Evolutionary conservation across 1,140 invertebrate species (phyloP), one percentile per base, ranked within the genome.

Genomic region (Drosophila tani): DNA sequence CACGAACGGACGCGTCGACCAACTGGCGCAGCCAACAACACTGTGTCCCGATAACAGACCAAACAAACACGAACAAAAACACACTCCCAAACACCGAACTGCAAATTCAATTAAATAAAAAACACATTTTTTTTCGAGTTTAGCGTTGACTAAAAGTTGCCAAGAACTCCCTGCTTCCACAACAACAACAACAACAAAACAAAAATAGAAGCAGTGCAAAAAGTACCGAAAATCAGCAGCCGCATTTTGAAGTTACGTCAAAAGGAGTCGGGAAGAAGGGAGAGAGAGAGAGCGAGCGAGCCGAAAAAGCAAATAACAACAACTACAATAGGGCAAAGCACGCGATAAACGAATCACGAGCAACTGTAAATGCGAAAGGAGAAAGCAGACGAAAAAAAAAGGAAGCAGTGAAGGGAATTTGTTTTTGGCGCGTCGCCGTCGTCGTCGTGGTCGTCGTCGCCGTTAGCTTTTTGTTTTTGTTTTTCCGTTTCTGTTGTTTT

Each of bases 201-300:
- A 46, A 38, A 2, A n/a, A 8, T 9, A 12, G 2, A 43, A 27
- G 11, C 14, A 46, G 29, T 55, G 67, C 27, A 27, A 49, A 41
- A 47, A 40, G 12, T 5, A 46, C 68, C 24, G 43, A 64, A 46
- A 49, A 29, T 40, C 49, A 66, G 73, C 67, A 57, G 55, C 53
- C 41, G 46, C 47, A 76, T 65, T 76, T 76, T 67, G 73, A 80
- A 88, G 83, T 86, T 86, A 86, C 82, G 82, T 86, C 82, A 86
- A 85, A 82, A 79, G 71, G 58, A 79, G 82, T 78, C 69, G 65
- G 21, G 47, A 35, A 24, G 49, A 55, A 19, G 67, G 27, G 38
- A 40, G 59, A 9, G 46, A 40, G 29, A 14, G 19, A 41, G 65
- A 49, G 35, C 49, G 63, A 51, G 27, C 15, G 63, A 51, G 27